These are phyloP conservation scores for Corythoichthys haematopterus DNA, from an alignment of 2,113 vertebrate species.

Conservation along the genomic window DNA sequence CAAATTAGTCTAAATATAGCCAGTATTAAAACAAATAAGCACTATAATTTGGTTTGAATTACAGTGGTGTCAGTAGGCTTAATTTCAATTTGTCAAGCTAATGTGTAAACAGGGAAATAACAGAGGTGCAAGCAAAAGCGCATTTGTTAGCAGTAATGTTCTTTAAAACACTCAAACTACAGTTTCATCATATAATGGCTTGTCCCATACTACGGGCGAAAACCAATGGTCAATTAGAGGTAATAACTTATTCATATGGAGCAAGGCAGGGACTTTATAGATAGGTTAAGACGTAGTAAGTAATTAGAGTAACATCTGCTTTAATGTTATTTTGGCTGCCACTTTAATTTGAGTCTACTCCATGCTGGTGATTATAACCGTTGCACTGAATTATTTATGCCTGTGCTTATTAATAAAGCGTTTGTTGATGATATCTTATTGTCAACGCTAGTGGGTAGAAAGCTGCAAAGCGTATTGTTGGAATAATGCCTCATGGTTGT, in stretches of 20 bases:
- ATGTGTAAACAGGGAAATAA: conserved; percentile 14
- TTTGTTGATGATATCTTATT: conserved; percentile 32
- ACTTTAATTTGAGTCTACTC: conserved; percentile 26
- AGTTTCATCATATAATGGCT: conserved; percentile 15
- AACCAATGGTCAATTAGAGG: conserved; percentile 26
- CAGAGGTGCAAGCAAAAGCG: conserved; percentile 3
- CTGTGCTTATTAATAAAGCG: conserved; percentile 26
- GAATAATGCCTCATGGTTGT: conserved; percentile 14
- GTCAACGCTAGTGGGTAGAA: conserved; percentile 17
- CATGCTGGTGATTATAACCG: conserved; percentile 30
- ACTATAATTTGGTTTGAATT: conserved; percentile 8
- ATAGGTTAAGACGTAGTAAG: conserved; percentile 24
- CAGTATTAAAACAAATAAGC: background rate
- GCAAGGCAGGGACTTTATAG: conserved; percentile 15
- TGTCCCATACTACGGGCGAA: background rate
- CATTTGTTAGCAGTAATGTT: conserved; percentile 1
- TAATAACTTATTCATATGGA: conserved; percentile 37
- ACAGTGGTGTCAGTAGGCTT: conserved; percentile 21
- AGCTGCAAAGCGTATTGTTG: conserved; percentile 4
- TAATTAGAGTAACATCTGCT: conserved; percentile 29
- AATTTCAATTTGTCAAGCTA: conserved; percentile 24
- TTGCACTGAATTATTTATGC: conserved; percentile 51
- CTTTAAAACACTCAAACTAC: conserved; percentile 15
- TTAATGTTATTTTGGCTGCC: conserved; percentile 18
- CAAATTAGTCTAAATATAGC: background rate